These are phyloP conservation scores for Melipona quadrifasciata DNA, from an alignment of 1,140 invertebrate species.

Conservation along the genomic window DNA sequence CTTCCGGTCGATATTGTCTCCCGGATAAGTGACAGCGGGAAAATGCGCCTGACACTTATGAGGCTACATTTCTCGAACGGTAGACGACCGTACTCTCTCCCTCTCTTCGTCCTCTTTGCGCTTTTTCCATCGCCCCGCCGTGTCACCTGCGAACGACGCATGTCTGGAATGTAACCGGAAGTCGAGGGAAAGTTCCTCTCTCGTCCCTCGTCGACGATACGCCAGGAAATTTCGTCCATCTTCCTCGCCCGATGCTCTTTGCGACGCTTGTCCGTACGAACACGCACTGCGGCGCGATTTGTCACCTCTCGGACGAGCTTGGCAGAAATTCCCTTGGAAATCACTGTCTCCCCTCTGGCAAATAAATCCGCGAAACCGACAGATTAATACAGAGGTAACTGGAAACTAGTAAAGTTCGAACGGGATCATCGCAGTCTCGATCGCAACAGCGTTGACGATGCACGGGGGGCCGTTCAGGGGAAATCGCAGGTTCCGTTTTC, in stretches of 20 bases:
- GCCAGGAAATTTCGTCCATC: neutral
- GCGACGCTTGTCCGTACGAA: too few species aligned
- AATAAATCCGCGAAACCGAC: too few species aligned
- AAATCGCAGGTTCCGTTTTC: constrained; percentile 29
- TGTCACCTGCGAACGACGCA: neutral
- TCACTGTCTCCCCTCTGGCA: too few species aligned
- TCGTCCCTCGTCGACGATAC: neutral
- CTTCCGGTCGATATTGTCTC: constrained; percentile 51
- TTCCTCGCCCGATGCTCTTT: too few species aligned
- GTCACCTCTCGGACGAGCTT: too few species aligned
- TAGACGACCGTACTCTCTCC: neutral
- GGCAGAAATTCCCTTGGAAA: too few species aligned
- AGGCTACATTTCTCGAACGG: constrained; percentile 41
- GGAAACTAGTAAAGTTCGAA: too few species aligned
- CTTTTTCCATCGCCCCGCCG: neutral
- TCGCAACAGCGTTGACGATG: neutral
- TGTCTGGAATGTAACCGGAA: constrained; percentile 20
- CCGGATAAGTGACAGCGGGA: constrained; percentile 37
- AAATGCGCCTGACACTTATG: constrained; percentile 53
- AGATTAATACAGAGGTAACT: too few species aligned
- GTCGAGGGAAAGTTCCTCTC: neutral
- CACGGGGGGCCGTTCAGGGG: too few species aligned
- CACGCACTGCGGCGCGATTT: too few species aligned
- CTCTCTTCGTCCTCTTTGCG: neutral
- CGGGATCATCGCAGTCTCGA: too few species aligned